These are phyloP conservation scores for Protophormia terraenovae DNA, from an alignment of 2,888 invertebrate genomes.

Conservation along the genomic window DNA sequence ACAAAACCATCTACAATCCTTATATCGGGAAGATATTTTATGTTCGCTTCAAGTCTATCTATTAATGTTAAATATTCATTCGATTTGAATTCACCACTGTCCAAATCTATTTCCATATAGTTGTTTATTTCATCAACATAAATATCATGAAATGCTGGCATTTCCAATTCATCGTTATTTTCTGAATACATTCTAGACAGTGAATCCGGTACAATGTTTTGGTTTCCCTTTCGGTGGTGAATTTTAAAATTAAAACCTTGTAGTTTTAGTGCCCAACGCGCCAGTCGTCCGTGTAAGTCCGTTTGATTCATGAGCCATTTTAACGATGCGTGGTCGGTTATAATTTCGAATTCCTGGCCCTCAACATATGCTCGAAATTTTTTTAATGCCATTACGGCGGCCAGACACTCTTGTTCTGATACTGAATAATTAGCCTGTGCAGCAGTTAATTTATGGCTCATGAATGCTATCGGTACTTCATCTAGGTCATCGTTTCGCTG, in stretches of 20 bases:
- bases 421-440: neutral
- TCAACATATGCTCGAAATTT: constrained; percentile 10
- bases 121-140: neutral
- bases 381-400: constrained; percentile 3
- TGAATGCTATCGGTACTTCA: neutral
- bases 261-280: neutral
- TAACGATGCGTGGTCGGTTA: neutral
- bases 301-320: constrained; percentile 29
- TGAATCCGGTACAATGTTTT: constrained; percentile 8
- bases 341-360: constrained; percentile 3
- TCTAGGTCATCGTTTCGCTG: neutral
- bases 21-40: neutral
- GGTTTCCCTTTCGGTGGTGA: neutral
- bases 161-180: neutral
- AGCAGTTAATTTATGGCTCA: neutral
- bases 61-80: constrained; percentile 12
- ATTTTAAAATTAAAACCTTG: neutral
- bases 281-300: constrained; percentile 3
- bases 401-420: constrained; percentile 3
- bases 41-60: neutral
- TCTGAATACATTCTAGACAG: neutral
- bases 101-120: constrained; percentile 6
- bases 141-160: neutral
- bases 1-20: constrained; percentile 9
- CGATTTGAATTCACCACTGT: constrained; percentile 12